Evolutionary conservation across 2,113 vertebrate species (phyloP), one percentile per base, ranked within the genome.

Genomic region (Pao palembangensis): DNA sequence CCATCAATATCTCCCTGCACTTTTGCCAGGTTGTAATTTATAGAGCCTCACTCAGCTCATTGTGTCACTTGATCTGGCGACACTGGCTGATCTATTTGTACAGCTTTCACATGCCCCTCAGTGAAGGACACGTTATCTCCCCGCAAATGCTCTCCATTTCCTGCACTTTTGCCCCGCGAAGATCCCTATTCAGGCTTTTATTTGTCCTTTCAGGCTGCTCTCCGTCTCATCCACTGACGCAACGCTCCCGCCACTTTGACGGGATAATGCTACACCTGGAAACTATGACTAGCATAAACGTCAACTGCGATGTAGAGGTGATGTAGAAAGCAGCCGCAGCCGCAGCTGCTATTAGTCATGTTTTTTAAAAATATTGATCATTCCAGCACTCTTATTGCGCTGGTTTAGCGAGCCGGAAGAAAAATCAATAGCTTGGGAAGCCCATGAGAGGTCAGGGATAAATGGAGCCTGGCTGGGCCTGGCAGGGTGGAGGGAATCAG

Each of bases 381-480:
- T n/a, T 58, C 7, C 64, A 66, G 75, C 51, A 44, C 66, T 82
- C 73, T 71, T n/a, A 60, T 80, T 73, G 67, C 53, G 75, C 70
- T 69, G 64, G 57, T 83, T 78, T 84, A 55, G 55, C 65, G 58
- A 46, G 68, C 61, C 61, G 66, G 61, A 49, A 43, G 78, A 70
- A 61, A 81, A 86, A 87, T 88, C 81, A 78, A 88, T 90, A 62
- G 41, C 4, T 65, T 61, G 28, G 57, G 73, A 80, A 69, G 49
- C 82, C 78, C 79, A 56, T 31, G 78, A 80, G 82, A 84, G 74
- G 49, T 60, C 25, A 3, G 63, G 77, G 73, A 69, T 71, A 63
- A 84, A 72, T 63, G 65, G 41, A 66, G 67, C 13, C 67, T 18
- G 64, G 54, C 69, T 68, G 58, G 69, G 62, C 46, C 75, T 64